Conservation (phyloP, 2,888 invertebrate genomes). For the Lutraria lutraria region DNA sequence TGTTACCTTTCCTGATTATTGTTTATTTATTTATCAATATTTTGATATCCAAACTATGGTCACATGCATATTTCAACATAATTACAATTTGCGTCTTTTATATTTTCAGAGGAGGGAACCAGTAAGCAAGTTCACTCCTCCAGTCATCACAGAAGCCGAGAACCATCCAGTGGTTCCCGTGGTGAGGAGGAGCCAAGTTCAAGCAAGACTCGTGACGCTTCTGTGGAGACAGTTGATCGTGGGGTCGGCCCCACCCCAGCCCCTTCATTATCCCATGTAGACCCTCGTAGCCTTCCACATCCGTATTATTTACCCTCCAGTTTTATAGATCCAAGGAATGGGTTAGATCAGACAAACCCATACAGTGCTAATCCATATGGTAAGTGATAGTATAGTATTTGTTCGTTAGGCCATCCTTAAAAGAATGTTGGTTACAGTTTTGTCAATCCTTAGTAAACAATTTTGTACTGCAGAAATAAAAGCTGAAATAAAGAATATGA, state of each 20-base stretch:
- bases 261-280: conserved; percentile 79
- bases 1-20: no score
- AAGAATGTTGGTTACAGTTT: neutral
- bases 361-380: conserved; percentile 73
- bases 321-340: conserved; percentile 78
- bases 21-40: no score
- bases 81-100: neutral
- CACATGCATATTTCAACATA: neutral
- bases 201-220: conserved; percentile 71
- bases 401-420: neutral
- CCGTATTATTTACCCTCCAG: conserved; percentile 71
- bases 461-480: no score
- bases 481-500: no score
- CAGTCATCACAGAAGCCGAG: conserved; percentile 72
- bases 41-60: no score
- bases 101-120: conserved; percentile 65
- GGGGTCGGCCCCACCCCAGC: conserved; percentile 85
- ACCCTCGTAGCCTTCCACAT: conserved; percentile 68
- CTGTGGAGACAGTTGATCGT: conserved; percentile 84
- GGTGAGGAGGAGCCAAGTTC: conserved; percentile 82
- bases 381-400: conserved; percentile 37
- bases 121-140: conserved; percentile 56
- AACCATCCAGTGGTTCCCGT: conserved; percentile 78
- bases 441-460: no score
- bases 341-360: conserved; percentile 73